Evolutionary conservation across 1,140 invertebrate genomes (phyloP).

Genomic region (Bombus picipes): DNA sequence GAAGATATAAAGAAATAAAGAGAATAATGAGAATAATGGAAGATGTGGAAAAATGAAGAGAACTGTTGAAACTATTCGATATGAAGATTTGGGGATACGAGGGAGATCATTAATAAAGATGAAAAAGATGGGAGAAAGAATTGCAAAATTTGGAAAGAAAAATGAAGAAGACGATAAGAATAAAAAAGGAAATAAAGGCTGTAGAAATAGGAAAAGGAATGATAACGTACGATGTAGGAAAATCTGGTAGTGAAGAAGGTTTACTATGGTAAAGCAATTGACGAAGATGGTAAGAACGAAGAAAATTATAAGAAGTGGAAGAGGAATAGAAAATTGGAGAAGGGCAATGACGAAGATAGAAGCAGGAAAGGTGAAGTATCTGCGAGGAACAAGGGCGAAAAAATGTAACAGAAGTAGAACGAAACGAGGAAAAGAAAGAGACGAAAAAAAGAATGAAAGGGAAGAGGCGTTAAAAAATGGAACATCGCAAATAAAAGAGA

Average conservation of each 20-base stretch:
- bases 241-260: too few species aligned
- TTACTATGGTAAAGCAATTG: rapidly evolving
- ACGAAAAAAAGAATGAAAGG: neutral
- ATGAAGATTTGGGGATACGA: neutral
- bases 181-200: too few species aligned
- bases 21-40: neutral
- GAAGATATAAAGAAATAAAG: neutral
- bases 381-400: neutral
- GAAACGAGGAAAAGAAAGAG: too few species aligned
- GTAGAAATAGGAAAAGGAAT: too few species aligned
- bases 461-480: neutral
- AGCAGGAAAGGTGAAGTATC: neutral
- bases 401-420: neutral
- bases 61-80: too few species aligned
- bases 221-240: too few species aligned
- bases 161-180: neutral
- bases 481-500: neutral
- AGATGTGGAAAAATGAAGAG: neutral
- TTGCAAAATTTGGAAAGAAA: neutral
- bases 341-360: too few species aligned
- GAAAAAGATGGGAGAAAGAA: neutral
- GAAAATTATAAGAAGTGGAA: too few species aligned
- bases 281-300: neutral
- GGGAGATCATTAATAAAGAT: neutral
- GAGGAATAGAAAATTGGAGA: too few species aligned